Conservation (phyloP, 2,888 invertebrate genomes). For the Cheilosia scutellata region DNA sequence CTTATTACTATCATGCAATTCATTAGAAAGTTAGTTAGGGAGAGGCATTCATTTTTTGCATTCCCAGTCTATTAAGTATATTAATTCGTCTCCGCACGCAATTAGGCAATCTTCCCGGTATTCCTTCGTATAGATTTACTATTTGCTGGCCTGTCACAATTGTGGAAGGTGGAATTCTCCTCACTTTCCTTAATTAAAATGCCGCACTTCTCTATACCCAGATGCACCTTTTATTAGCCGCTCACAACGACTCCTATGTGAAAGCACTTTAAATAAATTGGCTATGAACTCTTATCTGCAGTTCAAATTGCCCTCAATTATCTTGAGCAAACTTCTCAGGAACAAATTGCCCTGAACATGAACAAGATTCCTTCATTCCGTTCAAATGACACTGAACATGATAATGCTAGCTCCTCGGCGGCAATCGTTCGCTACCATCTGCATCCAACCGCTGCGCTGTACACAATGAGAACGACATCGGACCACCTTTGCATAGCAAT, state of each 20-base stretch:
- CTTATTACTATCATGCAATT: too few relatives aligned
- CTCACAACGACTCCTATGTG: not conserved
- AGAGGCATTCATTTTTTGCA: too few relatives aligned
- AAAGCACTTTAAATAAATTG: slow-evolving; percentile 49
- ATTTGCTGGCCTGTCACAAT: too few relatives aligned
- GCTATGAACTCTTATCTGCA: slow-evolving; percentile 64
- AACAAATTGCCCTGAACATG: slow-evolving; percentile 71
- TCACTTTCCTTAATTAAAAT: not conserved
- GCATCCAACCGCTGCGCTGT: slow-evolving; percentile 8
- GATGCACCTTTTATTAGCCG: not conserved
- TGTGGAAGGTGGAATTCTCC: not conserved
- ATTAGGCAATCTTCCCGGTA: too few relatives aligned
- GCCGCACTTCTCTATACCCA: not conserved
- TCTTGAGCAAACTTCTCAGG: slow-evolving; percentile 29
- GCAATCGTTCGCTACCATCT: slow-evolving; percentile 9
- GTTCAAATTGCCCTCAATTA: slow-evolving; percentile 68
- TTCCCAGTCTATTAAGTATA: too few relatives aligned
- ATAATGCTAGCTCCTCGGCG: slow-evolving; percentile 38
- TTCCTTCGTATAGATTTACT: too few relatives aligned
- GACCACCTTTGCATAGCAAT: slow-evolving; percentile 70
- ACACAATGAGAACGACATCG: slow-evolving; percentile 21
- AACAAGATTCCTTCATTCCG: slow-evolving; percentile 66
- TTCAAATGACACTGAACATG: slow-evolving; percentile 69
- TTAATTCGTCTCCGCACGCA: too few relatives aligned
- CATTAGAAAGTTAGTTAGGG: too few relatives aligned